These are phyloP conservation scores for Heliconius ismenius DNA, from an alignment of 2,888 invertebrate species.

Conservation along the genomic window DNA sequence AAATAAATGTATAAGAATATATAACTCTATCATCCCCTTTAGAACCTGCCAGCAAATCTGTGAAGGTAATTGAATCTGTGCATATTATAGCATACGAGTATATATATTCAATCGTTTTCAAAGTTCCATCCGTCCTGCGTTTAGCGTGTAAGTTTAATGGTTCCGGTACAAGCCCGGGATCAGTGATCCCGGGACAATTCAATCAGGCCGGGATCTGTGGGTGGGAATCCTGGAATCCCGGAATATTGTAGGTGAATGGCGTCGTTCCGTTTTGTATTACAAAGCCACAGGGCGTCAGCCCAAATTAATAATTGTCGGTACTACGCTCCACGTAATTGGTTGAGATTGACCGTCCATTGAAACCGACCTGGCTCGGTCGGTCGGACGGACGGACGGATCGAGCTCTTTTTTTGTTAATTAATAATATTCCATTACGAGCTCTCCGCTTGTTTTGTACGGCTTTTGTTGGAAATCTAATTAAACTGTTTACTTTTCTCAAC, in stretches of 20 bases:
- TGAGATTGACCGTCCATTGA: slow-evolving; percentile 22
- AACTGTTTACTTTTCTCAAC: neutral
- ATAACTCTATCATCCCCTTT: neutral
- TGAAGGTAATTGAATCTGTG: slow-evolving; percentile 3
- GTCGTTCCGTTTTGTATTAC: slow-evolving; percentile 48
- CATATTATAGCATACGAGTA: slow-evolving; percentile 4
- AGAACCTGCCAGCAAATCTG: neutral
- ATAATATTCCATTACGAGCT: slow-evolving; percentile 27
- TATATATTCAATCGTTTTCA: neutral
- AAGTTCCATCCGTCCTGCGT: slow-evolving; percentile 10
- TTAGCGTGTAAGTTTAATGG: slow-evolving; percentile 28
- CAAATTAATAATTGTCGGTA: slow-evolving; percentile 43
- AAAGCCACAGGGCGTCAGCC: slow-evolving; percentile 36
- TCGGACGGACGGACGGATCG: neutral
- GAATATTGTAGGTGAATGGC: slow-evolving; percentile 47
- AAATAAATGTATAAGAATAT: neutral
- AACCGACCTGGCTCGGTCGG: slow-evolving; percentile 15
- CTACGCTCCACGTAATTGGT: slow-evolving; percentile 36
- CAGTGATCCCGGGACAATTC: slow-evolving; percentile 50
- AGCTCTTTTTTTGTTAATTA: slow-evolving; percentile 31
- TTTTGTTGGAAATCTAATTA: slow-evolving; percentile 26
- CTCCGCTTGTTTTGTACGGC: slow-evolving; percentile 17
- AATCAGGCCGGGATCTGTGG: slow-evolving; percentile 50
- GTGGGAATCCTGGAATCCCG: slow-evolving; percentile 33
- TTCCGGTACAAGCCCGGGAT: slow-evolving; percentile 33